These are phyloP conservation scores for Falco rusticolus DNA, from an alignment of 2,797 vertebrate genomes.

Conservation along the genomic window DNA sequence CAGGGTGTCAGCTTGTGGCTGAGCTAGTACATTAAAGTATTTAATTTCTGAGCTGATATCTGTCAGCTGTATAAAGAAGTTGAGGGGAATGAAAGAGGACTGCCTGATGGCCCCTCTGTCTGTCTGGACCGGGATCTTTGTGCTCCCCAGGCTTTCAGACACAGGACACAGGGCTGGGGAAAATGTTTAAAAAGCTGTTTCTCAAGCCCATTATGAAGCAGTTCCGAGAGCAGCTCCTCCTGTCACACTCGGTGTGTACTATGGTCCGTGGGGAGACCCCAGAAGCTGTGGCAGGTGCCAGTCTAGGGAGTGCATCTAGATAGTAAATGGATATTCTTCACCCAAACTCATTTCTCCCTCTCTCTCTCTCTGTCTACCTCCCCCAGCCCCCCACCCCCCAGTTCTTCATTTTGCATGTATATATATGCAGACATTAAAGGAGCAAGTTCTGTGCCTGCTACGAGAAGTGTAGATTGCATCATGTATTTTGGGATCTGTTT, in stretches of 20 bases:
- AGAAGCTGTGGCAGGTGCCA: not conserved
- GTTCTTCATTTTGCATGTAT: rapidly evolving
- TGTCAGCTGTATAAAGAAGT: slow-evolving; percentile 28
- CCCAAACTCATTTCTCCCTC: not conserved
- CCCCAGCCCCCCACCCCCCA: too few relatives aligned
- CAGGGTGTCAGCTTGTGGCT: slow-evolving; percentile 22
- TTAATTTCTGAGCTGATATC: slow-evolving; percentile 29
- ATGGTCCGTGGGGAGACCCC: not conserved
- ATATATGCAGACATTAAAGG: not conserved
- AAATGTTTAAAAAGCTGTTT: not conserved
- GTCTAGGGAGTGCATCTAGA: not conserved
- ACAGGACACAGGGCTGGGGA: not conserved
- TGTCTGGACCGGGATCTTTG: not conserved
- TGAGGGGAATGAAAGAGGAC: not conserved
- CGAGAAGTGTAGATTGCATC: not conserved
- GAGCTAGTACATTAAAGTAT: slow-evolving; percentile 34
- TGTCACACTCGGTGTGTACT: not conserved
- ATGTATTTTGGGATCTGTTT: not conserved
- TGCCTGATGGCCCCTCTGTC: not conserved
- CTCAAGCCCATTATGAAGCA: not conserved
- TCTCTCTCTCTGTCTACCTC: too few relatives aligned
- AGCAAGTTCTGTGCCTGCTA: not conserved
- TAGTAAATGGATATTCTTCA: not conserved
- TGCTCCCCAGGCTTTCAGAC: not conserved
- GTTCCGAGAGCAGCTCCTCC: not conserved